Base-by-base conservation (phyloP, 2,888 invertebrate species). In the Lymantria monacha region DNA sequence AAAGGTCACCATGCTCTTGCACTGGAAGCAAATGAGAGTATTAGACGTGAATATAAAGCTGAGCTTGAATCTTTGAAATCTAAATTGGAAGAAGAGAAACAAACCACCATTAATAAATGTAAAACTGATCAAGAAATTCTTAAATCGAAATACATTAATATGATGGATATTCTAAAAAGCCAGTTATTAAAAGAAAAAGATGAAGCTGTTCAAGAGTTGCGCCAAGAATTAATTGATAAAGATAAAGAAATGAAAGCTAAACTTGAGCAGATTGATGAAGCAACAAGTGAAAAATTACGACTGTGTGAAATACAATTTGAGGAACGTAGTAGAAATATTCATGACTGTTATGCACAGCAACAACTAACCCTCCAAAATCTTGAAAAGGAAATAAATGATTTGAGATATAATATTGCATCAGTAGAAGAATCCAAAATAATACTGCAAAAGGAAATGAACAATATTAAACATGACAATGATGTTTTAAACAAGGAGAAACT, bases 301-400 rank as follows among this genome's bases (percentile, higher is more conserved):
- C 67, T 91, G 11, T 90, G 89, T 70, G 91, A 91, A 63, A 91
- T 91, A 57, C 91, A 91, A 60, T 91, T 85, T 74, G 91, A 92
- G 59, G 90, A 91, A 56, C 76, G 87, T 37, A 84, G 79, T 38
- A 72, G 74, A 42, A 74, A 74, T 55, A 78, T 91, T 44, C 85
- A 91, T 63, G 85, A 86, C 44, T 83, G 83, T 51, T 85, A 81
- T 63, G 57, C 71, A 36, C 75, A 83, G 54, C 87, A 88, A 59
- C 78, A 87, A 60, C 80, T 76, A 40, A 78, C 79, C 69, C 57
- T 90, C 44, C 68, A 79, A 48, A 69, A 72, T 48, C 62, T 87
- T 42, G 87, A 89, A 67, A 80, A 74, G 46, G 84, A 90, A 72
- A 70, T 75, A 1, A 79, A 76, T 53, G 85, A 87, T 11, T 66